These are phyloP conservation scores for Apis mellifera DNA, from an alignment of 1,140 invertebrate genomes.

Conservation along the genomic window Amel_HAv3.1 CM009935.2:1599001-1599500, in stretches of 20 bases:
- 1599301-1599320: neutral
- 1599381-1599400: neutral
- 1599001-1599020: no score
- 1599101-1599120: neutral
- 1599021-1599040: no score
- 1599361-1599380: neutral
- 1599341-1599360: neutral
- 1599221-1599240: neutral
- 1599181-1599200: neutral
- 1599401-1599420: no score
- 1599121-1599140: neutral
- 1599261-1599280: neutral
- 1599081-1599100: neutral
- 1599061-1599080: neutral
- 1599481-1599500: no score
- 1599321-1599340: neutral
- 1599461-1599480: no score
- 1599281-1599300: neutral
- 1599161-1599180: neutral
- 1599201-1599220: neutral
- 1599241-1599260: neutral
- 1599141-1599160: neutral
- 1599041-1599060: no score
- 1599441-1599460: no score
- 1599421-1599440: no score